Evolutionary conservation across 2,797 vertebrate species (phyloP), one percentile per base, ranked within the genome.

Genomic region (Mus caroli): DNA sequence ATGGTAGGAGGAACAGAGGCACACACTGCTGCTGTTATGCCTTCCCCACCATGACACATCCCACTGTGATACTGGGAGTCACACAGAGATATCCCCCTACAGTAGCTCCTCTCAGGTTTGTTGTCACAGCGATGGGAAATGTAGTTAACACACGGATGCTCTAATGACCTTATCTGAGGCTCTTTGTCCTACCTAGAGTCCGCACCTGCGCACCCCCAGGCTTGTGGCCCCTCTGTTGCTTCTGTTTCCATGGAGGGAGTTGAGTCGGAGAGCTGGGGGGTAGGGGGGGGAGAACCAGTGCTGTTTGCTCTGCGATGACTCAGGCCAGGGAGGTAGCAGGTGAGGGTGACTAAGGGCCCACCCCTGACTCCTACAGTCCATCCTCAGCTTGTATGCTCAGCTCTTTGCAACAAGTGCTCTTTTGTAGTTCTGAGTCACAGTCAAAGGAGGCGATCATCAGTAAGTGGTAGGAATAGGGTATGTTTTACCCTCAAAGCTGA

Each of bases 381-480:
- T 22, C 46, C 13, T 12, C 0, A 22, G 40, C 4, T 10, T 12
- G 5, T 7, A 4, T 3, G 12, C 4, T 1, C 7, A 1, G 0
- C 14, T 15, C 31, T 1, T 1, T 6, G 12, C 7, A 71, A 20
- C 22, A 52, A 0, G 6, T 6, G n/a, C 14, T 67, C 34, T 3
- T 20, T 20, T 10, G 28, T 24, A n/a, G n/a, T 12, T 37, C 50
- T 2, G 10, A 4, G 19, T 56, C 56, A 37, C 0, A 0, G 28
- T 20, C 6, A 46, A 34, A 56, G 31, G 3, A 62, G 37, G 26
- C 0, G 0, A 56, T 1, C 52, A 5, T 17, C 5, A 9, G 3
- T 5, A 3, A 40, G 24, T 2, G 19, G 34, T 58, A 31, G 58
- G 11, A 28, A 52, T 26, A 1, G 2, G 13, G 11, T 69, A 46